Percentiles rank a stretch among this genome's conserved stretches.
phyloP scores from a whole-genome alignment of 2,888 invertebrate genomes.

The Parascotia fuliginaria region DNA sequence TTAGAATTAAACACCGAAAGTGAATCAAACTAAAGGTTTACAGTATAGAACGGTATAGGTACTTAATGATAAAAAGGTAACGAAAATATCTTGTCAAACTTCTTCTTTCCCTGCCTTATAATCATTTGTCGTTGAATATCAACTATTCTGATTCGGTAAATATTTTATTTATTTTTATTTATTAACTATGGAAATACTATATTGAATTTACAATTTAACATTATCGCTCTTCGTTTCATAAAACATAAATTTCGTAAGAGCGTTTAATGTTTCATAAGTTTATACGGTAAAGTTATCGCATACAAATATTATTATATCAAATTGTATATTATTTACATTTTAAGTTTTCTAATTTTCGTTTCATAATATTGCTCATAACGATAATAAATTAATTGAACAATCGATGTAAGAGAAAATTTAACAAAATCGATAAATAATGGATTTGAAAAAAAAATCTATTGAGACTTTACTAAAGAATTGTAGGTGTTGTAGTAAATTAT shows the following conservation, averaged over 20 bases:
- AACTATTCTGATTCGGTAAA: too few relatives aligned
- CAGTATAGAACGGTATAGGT: too few relatives aligned
- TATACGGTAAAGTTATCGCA: not conserved
- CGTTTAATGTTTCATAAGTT: not conserved
- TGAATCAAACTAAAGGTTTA: too few relatives aligned
- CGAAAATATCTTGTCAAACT: too few relatives aligned
- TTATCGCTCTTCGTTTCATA: not conserved
- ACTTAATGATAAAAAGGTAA: too few relatives aligned
- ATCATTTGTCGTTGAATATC: too few relatives aligned
- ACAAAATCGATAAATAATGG: conserved; percentile 17
- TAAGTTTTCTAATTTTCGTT: not conserved
- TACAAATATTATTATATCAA: not conserved
- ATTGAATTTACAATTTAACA: not conserved
- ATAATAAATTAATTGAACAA: not conserved
- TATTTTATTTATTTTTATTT: too few relatives aligned
- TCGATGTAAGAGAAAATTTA: not conserved
- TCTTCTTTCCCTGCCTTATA: too few relatives aligned
- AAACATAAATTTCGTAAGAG: not conserved
- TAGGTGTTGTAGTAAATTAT: conserved; percentile 26
- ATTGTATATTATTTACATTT: not conserved
- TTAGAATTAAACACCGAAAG: too few relatives aligned
- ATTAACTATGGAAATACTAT: not conserved
- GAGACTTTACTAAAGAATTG: conserved; percentile 37
- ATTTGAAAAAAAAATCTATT: conserved; percentile 46
- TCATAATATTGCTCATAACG: not conserved